phyloP scores from a whole-genome alignment of 2,113 vertebrate species.

The Rhinopomastus cyanomelas region DNA sequence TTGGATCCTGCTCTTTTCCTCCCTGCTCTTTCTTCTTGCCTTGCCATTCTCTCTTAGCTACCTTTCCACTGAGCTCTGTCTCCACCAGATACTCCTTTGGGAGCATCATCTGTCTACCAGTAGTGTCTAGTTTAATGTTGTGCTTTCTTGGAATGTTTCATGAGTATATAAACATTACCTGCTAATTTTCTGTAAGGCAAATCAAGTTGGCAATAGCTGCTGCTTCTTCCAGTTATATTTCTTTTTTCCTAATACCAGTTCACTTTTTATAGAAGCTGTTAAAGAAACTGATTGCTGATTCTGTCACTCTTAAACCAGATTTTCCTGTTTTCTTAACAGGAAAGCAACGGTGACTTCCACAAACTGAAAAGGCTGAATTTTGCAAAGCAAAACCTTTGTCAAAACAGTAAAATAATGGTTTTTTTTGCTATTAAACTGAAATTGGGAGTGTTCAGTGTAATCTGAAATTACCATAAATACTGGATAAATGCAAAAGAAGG shows the following conservation, averaged over 20 bases:
- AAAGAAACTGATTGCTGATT: no score
- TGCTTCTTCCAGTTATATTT: constrained; percentile 36
- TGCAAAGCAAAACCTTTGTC: not conserved
- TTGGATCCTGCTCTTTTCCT: not conserved
- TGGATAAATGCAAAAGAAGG: not conserved
- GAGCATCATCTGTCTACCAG: constrained; percentile 45
- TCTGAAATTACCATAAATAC: not conserved
- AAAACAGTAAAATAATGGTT: not conserved
- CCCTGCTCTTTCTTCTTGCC: not conserved
- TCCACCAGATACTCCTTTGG: not conserved
- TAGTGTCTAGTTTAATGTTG: constrained; percentile 47
- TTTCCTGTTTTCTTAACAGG: not conserved
- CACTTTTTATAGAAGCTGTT: constrained; percentile 21
- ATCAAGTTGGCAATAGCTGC: constrained; percentile 40
- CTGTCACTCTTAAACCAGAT: not conserved
- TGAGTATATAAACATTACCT: constrained; percentile 49
- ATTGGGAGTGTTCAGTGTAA: not conserved
- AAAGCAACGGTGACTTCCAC: not conserved
- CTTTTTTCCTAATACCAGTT: constrained; percentile 62
- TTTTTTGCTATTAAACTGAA: not conserved
- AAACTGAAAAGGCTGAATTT: not conserved
- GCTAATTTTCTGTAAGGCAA: constrained; percentile 64
- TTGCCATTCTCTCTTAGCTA: not conserved
- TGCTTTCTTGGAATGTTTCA: constrained; percentile 68
- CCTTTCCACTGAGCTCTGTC: constrained; percentile 48